Evolutionary conservation across 2,797 vertebrate genomes (phyloP).

Genomic region (Cynodonichthys magdalenae): DNA sequence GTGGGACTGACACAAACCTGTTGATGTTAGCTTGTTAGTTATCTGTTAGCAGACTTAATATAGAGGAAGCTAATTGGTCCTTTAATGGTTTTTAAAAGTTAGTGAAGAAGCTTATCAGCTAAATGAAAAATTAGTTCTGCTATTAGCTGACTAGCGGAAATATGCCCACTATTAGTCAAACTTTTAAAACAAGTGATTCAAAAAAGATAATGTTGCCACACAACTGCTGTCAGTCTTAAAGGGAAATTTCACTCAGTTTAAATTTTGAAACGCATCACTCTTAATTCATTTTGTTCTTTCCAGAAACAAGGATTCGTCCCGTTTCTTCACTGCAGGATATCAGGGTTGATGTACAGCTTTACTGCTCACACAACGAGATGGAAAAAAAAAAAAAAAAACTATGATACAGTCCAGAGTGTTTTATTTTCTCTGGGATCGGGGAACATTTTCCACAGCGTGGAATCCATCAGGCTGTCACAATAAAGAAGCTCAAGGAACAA

Average conservation of each 20-base stretch:
- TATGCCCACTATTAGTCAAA: too few species aligned
- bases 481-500: constrained; percentile 55
- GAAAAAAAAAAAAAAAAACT: constrained; percentile 42
- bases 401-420: constrained; percentile 68
- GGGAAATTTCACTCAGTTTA: constrained; percentile 53
- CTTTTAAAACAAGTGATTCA: too few species aligned
- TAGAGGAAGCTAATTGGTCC: too few species aligned
- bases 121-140: too few species aligned
- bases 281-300: constrained; percentile 22
- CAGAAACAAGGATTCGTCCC: constrained; percentile 36
- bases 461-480: constrained; percentile 71
- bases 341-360: constrained; percentile 56
- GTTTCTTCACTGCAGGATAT: constrained; percentile 42
- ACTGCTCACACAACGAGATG: constrained; percentile 39
- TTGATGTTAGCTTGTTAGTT: too few species aligned
- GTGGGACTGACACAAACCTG: too few species aligned
- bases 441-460: constrained; percentile 66
- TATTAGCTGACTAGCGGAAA: too few species aligned
- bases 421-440: constrained; percentile 67
- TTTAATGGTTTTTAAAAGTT: too few species aligned
- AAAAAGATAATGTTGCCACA: constrained; percentile 29
- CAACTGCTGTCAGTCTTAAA: constrained; percentile 39
- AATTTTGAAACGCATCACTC: constrained; percentile 6
- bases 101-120: too few species aligned
- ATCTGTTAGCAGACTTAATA: too few species aligned